These are phyloP conservation scores for Sceliomorpha sp. DNA, from an alignment of 2,888 invertebrate species.

Conservation along the genomic window DNA sequence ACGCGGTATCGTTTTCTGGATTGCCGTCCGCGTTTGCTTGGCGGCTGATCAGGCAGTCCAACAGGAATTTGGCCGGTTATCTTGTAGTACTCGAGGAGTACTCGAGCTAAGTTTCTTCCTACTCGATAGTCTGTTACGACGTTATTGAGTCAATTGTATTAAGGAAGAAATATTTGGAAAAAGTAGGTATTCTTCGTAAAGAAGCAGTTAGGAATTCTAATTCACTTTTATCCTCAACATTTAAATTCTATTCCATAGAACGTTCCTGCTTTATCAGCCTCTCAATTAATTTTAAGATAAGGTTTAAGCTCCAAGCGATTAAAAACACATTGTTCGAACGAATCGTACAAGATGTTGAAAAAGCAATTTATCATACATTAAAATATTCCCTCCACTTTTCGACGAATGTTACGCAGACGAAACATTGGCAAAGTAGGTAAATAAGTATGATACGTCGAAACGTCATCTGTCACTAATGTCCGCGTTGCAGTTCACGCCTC, in stretches of 20 bases:
- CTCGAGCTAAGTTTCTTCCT: constrained; percentile 88
- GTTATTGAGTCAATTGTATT: constrained; percentile 39
- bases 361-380: too few relatives aligned
- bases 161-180: constrained; percentile 45
- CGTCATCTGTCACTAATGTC: constrained; percentile 24
- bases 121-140: constrained; percentile 85
- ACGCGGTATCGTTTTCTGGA: constrained; percentile 72
- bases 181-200: too few relatives aligned
- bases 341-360: too few relatives aligned
- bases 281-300: too few relatives aligned
- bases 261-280: too few relatives aligned
- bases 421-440: neutral
- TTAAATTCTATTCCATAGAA: too few relatives aligned
- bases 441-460: neutral
- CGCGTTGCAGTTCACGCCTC: constrained; percentile 69
- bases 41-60: constrained; percentile 75
- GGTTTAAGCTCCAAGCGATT: too few relatives aligned
- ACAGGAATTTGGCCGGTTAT: constrained; percentile 85
- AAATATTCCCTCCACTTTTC: too few relatives aligned
- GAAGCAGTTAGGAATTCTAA: too few relatives aligned
- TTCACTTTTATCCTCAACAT: too few relatives aligned
- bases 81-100: constrained; percentile 90
- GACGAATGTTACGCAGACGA: neutral
- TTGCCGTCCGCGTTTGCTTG: constrained; percentile 73
- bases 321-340: too few relatives aligned